A percentile compares a stretch with the other conserved stretches of the same genome.
Evolutionary conservation across 2,113 vertebrate species (phyloP).

Genomic region (Fregetta grallaria): DNA sequence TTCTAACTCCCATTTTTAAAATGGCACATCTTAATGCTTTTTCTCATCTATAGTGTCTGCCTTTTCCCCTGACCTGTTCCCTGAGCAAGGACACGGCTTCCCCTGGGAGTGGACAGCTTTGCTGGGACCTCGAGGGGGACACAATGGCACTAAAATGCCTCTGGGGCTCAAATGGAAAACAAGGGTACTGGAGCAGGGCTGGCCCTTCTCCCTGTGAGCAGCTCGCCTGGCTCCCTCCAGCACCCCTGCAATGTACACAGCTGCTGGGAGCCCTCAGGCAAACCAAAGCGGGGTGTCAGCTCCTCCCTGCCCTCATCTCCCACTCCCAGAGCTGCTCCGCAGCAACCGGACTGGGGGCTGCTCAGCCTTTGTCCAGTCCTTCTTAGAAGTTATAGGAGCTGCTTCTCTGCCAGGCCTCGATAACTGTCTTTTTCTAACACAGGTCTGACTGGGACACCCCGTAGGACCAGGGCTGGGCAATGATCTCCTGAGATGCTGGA

Average conservation of each 20-base stretch:
- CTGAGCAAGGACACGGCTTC: neutral
- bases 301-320: neutral
- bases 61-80: neutral
- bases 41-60: neutral
- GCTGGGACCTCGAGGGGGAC: neutral
- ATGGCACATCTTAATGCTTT: neutral
- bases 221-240: neutral
- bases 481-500: neutral
- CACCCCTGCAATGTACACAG: neutral
- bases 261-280: neutral
- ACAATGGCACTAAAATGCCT: neutral
- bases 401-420: neutral
- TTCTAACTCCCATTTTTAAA: neutral
- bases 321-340: neutral
- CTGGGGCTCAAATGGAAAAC: neutral
- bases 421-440: neutral
- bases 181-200: neutral
- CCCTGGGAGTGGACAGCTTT: neutral
- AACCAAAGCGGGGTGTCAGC: neutral
- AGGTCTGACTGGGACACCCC: neutral
- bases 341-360: neutral
- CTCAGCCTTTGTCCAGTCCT: neutral
- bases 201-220: neutral
- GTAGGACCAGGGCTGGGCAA: fast-evolving
- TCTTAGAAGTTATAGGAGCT: neutral